These are phyloP conservation scores for Ormia ochracea DNA, from an alignment of 2,888 invertebrate genomes.

Conservation along the genomic window DNA sequence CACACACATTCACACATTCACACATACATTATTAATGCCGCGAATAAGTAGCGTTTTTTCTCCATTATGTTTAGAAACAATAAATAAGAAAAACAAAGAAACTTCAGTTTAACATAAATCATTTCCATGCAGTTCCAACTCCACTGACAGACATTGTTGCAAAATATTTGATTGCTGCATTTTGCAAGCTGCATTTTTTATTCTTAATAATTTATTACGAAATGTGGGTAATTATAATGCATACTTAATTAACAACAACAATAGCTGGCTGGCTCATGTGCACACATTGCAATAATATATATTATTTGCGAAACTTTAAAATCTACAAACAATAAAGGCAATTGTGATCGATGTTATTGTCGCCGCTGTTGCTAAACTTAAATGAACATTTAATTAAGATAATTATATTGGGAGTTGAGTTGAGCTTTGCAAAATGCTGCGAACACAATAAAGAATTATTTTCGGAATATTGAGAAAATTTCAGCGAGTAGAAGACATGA, in stretches of 20 bases:
- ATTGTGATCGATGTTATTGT: neutral
- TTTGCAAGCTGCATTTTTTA: neutral
- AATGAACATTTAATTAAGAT: conserved; percentile 60
- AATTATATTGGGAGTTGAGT: conserved; percentile 44
- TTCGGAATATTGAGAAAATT: neutral
- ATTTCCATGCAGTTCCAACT: conserved; percentile 53
- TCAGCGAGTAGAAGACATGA: neutral
- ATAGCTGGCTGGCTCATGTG: neutral
- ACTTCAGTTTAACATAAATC: conserved; percentile 51
- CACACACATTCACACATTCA: no score
- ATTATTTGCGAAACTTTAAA: conserved; percentile 27
- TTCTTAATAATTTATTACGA: conserved; percentile 39
- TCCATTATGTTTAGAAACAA: neutral
- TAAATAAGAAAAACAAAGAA: neutral
- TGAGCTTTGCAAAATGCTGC: neutral
- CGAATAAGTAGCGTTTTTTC: neutral
- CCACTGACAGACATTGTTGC: conserved; percentile 30
- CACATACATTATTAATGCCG: no score
- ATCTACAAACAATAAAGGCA: conserved; percentile 12
- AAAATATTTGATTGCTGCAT: conserved; percentile 3
- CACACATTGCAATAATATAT: neutral
- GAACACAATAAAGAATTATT: neutral
- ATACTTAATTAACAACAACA: conserved; percentile 47
- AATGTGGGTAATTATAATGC: conserved; percentile 47
- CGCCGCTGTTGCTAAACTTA: conserved; percentile 11